These are phyloP conservation scores for Dreissena rostriformis DNA, from an alignment of 1,140 invertebrate species.

Conservation along the genomic window DNA sequence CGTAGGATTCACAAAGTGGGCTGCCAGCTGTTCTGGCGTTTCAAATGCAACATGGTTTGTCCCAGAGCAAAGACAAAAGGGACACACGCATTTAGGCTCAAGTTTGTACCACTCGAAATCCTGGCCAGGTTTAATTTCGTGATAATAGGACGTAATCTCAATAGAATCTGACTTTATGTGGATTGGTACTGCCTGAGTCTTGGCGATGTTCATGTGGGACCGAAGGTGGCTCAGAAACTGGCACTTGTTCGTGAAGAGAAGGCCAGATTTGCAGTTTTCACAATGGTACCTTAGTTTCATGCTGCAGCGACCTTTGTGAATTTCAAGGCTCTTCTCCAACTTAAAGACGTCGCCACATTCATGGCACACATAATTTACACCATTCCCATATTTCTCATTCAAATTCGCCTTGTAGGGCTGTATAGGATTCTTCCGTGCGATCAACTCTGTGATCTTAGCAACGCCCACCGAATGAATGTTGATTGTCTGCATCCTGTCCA, in stretches of 20 bases:
- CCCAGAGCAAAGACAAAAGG: no score
- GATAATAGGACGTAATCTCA: constrained; percentile 47
- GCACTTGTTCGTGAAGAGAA: constrained; percentile 76
- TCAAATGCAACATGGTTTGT: no score
- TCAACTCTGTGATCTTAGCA: constrained; percentile 62
- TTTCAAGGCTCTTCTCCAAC: constrained; percentile 66
- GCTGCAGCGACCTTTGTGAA: constrained; percentile 69
- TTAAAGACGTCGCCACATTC: constrained; percentile 77
- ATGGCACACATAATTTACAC: constrained; percentile 57
- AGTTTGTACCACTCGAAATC: constrained; percentile 51
- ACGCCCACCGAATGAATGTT: constrained; percentile 67
- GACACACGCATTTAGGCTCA: background rate
- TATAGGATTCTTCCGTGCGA: constrained; percentile 69
- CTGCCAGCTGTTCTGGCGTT: no score
- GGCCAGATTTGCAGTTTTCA: constrained; percentile 66
- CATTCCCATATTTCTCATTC: constrained; percentile 13
- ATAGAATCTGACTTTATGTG: constrained; percentile 69
- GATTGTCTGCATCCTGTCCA: constrained; percentile 39
- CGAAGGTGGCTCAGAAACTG: constrained; percentile 66
- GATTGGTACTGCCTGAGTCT: constrained; percentile 65
- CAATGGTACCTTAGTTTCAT: constrained; percentile 73
- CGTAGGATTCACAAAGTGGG: no score
- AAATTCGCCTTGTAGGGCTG: constrained; percentile 61
- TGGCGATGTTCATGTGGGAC: constrained; percentile 65
- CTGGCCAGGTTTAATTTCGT: constrained; percentile 17